phyloP scores from a whole-genome alignment of 2,113 vertebrate species.

The Urocolius indicus region DNA sequence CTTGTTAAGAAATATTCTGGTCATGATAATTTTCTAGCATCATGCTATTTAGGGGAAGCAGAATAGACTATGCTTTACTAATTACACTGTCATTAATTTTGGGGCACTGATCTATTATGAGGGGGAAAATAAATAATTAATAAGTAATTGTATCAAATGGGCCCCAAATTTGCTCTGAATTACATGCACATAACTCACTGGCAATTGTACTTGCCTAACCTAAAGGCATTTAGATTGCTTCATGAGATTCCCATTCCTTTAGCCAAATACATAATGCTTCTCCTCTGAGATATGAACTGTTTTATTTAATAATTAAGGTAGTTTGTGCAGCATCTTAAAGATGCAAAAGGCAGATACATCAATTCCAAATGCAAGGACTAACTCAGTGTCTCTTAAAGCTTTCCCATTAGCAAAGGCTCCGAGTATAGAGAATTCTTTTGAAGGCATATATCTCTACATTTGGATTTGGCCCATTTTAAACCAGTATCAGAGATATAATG shows the following conservation, averaged over 20 bases:
- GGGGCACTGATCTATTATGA: not conserved
- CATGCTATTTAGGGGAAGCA: not conserved
- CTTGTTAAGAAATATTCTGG: not conserved
- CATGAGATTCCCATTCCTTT: conserved; percentile 22
- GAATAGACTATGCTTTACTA: not conserved
- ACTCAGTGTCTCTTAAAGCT: conserved; percentile 16
- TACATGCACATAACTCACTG: not conserved
- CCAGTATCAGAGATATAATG: not conserved
- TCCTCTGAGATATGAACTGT: conserved; percentile 30
- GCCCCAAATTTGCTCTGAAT: conserved; percentile 1
- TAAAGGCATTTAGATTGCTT: conserved; percentile 41
- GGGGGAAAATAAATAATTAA: not conserved
- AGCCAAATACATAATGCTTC: not conserved
- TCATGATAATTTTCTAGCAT: not conserved
- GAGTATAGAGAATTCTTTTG: conserved; percentile 3
- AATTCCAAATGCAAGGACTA: conserved; percentile 8
- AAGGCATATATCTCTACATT: not conserved
- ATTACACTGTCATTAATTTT: not conserved
- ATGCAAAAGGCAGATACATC: conserved; percentile 43
- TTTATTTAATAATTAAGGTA: conserved; percentile 63
- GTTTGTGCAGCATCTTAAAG: conserved; percentile 53
- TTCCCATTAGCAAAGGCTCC: conserved; percentile 11
- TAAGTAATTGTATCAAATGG: conserved; percentile 2
- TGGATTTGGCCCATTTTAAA: conserved; percentile 29
- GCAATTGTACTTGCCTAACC: not conserved